A percentile compares a stretch with the other conserved stretches of the same genome.
These are phyloP conservation scores for Synanthedon tipuliformis DNA, from an alignment of 2,888 invertebrate species.

Conservation along the genomic window DNA sequence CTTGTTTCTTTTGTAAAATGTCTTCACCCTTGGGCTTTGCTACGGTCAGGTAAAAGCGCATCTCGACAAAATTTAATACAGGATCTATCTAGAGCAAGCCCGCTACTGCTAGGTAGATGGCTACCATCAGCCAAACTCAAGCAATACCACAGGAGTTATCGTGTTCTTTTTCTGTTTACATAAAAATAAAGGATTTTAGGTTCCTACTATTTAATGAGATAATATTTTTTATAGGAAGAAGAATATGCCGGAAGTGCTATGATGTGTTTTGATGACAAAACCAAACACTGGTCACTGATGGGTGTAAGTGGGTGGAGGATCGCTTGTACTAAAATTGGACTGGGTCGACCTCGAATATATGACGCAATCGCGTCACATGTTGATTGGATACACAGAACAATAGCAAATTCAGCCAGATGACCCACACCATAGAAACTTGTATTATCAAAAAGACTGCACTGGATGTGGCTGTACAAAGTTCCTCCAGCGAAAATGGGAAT, in stretches of 20 bases:
- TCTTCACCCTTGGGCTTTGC: too few relatives aligned
- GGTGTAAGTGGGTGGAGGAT: conserved; percentile 90
- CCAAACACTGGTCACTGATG: conserved; percentile 80
- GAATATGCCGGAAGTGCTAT: conserved; percentile 90
- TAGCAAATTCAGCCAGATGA: conserved; percentile 67
- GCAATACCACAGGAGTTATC: too few relatives aligned
- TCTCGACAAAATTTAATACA: too few relatives aligned
- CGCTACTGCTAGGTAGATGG: too few relatives aligned
- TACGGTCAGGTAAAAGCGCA: too few relatives aligned
- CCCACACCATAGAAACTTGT: conserved; percentile 11
- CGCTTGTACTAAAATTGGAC: conserved; percentile 82
- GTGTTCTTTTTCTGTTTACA: too few relatives aligned
- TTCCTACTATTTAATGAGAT: too few relatives aligned
- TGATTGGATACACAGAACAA: conserved; percentile 86
- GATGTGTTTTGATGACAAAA: conserved; percentile 79
- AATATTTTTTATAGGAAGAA: conserved; percentile 74
- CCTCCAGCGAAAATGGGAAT: neutral
- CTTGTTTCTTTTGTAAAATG: too few relatives aligned
- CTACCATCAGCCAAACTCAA: too few relatives aligned
- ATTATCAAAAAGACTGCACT: conserved; percentile 36
- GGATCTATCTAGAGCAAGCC: too few relatives aligned
- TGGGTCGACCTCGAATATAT: conserved; percentile 84
- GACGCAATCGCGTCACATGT: conserved; percentile 85
- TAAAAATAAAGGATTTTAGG: neutral
- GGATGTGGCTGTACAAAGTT: conserved; percentile 7